Evolutionary conservation across 2,113 vertebrate genomes (phyloP), one percentile per base, ranked within the genome.

Genomic region (Carassius gibelio): DNA sequence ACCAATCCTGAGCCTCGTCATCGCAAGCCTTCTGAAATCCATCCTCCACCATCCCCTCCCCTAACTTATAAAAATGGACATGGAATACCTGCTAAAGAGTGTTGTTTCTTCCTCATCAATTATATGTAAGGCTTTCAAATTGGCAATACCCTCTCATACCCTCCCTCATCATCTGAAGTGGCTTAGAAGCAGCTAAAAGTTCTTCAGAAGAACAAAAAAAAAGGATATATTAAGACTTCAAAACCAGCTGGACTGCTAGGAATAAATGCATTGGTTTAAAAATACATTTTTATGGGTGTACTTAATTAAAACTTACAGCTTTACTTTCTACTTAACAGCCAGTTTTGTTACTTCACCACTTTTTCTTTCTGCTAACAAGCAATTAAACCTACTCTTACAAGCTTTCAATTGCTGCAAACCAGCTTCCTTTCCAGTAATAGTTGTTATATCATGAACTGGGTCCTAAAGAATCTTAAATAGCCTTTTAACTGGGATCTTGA

Each of bases 1-100:
- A 94, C 95, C 95, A 95, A 95, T 95, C 94, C 90, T 85, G 93
- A 92, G 89, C 55, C 85, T 92, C 93, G 90, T 88, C 93, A 94
- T 94, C 93, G 92, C 94, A 89, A 76, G 87, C 93, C 89, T 90
- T 92, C 89, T 90, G 92, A 90, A 88, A 92, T 92, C 88, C 88
- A 87, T 87, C 85, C 88, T 84, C 85, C 85, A 85, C 34, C 82
- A 87, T 87, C 82, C 68, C 57, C 81, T 87, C 90, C 92, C 87
- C 88, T 87, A 86, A 52, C 91, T 88, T 86, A 90, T 59, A 38
- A 87, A 88, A 87, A 85, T 84, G 84, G 76, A 90, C 89, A 86
- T 87, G 87, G 85, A 89, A 89, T 95, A 95, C 93, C 95, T 95
- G 92, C 93, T 91, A 91, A 89, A 88, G 89, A 90, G 84, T 84